These are phyloP conservation scores for Nymphalis io DNA, from an alignment of 1,140 invertebrate genomes.

Conservation along the genomic window DNA sequence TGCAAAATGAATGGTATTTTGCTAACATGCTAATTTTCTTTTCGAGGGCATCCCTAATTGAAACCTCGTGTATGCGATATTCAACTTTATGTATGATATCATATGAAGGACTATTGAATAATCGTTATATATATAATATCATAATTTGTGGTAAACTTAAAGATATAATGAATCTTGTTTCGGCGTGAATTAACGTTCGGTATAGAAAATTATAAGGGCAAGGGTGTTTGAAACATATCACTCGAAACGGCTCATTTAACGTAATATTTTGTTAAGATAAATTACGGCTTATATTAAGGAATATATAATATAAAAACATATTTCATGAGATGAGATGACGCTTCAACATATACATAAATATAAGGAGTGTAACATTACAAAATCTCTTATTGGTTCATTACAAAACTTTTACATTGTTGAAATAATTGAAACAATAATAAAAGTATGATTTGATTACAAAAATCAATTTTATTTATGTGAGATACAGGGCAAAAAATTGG, in stretches of 20 bases:
- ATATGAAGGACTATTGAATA: slow-evolving; percentile 1
- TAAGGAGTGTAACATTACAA: no score
- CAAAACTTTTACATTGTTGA: no score
- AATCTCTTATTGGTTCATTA: no score
- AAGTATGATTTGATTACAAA: background rate
- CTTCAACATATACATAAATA: no score
- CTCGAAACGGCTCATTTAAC: slow-evolving; percentile 13
- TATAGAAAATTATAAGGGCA: slow-evolving; percentile 14
- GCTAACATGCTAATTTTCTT: slow-evolving; percentile 25
- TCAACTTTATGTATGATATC: background rate
- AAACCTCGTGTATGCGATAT: background rate
- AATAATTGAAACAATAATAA: no score
- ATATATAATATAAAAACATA: no score
- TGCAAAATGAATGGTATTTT: slow-evolving; percentile 27
- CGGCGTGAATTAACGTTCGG: slow-evolving; percentile 21
- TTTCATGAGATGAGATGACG: no score
- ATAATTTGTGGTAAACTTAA: slow-evolving; percentile 21
- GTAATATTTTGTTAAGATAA: slow-evolving; percentile 1
- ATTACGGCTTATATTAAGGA: no score
- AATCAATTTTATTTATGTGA: background rate
- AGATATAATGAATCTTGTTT: slow-evolving; percentile 28
- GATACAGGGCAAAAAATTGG: no score
- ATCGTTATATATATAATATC: background rate
- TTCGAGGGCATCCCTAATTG: slow-evolving; percentile 7
- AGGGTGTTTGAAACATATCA: slow-evolving; percentile 20